phyloP scores from a whole-genome alignment of 2,888 invertebrate species.

The Lasius fuliginosus region DNA sequence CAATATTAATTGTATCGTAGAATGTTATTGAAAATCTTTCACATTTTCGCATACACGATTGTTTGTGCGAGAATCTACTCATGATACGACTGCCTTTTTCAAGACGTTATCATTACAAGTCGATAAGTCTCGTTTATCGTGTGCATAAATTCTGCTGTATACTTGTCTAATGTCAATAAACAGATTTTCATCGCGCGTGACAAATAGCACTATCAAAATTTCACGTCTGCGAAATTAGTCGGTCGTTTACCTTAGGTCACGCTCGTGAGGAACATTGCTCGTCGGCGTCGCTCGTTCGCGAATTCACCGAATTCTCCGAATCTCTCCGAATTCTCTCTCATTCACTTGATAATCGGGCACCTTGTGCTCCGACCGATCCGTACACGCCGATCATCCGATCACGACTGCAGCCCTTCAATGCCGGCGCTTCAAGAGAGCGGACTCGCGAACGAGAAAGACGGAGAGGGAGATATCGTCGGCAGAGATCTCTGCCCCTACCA shows the following conservation, averaged over 20 bases:
- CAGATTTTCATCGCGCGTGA: neutral
- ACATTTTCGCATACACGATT: neutral
- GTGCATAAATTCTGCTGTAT: neutral
- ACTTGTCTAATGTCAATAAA: slow-evolving; percentile 33
- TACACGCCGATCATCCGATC: slow-evolving; percentile 78
- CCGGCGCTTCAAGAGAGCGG: slow-evolving; percentile 57
- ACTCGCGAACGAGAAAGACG: slow-evolving; percentile 1
- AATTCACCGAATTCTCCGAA: neutral
- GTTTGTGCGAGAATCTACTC: neutral
- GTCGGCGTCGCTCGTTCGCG: neutral
- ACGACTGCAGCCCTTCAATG: slow-evolving; percentile 72
- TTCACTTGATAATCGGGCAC: slow-evolving; percentile 20
- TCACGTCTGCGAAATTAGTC: neutral
- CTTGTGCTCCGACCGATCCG: slow-evolving; percentile 46
- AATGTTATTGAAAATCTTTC: neutral
- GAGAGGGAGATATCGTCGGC: slow-evolving; percentile 51
- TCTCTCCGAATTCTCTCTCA: neutral
- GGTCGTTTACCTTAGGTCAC: slow-evolving; percentile 27
- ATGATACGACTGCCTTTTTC: neutral
- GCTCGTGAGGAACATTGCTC: slow-evolving; percentile 18
- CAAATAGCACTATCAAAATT: neutral
- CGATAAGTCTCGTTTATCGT: neutral
- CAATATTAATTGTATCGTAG: neutral
- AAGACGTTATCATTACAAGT: slow-evolving; percentile 1
- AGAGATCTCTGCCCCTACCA: slow-evolving; percentile 43